phyloP scores from a whole-genome alignment of 2,888 invertebrate species.

The Luffia ferchaultella region DNA sequence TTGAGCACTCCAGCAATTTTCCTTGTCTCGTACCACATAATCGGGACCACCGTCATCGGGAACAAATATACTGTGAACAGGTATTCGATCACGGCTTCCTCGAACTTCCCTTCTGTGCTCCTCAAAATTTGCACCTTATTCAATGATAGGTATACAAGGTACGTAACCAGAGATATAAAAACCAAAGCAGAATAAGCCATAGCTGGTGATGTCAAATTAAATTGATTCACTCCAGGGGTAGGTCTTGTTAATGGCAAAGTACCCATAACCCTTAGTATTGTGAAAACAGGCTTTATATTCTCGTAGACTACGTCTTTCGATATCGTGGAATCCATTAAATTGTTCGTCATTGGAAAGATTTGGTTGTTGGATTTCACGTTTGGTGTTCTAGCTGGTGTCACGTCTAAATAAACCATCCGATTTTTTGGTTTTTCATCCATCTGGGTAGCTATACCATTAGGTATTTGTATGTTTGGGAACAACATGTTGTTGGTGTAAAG shows the following conservation, averaged over 20 bases:
- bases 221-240: conserved; percentile 52
- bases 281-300: conserved; percentile 53
- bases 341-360: conserved; percentile 37
- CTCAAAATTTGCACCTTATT: conserved; percentile 69
- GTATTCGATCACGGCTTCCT: conserved; percentile 79
- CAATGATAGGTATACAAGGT: conserved; percentile 69
- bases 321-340: conserved; percentile 33
- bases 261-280: conserved; percentile 61
- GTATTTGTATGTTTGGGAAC: conserved; percentile 28
- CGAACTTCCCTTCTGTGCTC: conserved; percentile 72
- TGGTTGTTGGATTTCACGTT: conserved; percentile 33
- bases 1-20: conserved; percentile 69
- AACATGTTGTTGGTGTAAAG: conserved; percentile 32
- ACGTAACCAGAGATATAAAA: conserved; percentile 54
- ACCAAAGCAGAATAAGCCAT: conserved; percentile 67
- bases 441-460: conserved; percentile 39
- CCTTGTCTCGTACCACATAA: conserved; percentile 73
- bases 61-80: conserved; percentile 76
- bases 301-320: conserved; percentile 49
- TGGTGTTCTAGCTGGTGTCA: conserved; percentile 40
- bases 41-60: conserved; percentile 69
- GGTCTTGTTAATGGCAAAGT: conserved; percentile 67
- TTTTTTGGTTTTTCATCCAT: conserved; percentile 33
- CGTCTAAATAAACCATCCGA: conserved; percentile 46
- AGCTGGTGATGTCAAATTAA: conserved; percentile 55